Base-by-base conservation (phyloP, 2,113 vertebrate genomes). In the Myodes glareolus region DNA sequence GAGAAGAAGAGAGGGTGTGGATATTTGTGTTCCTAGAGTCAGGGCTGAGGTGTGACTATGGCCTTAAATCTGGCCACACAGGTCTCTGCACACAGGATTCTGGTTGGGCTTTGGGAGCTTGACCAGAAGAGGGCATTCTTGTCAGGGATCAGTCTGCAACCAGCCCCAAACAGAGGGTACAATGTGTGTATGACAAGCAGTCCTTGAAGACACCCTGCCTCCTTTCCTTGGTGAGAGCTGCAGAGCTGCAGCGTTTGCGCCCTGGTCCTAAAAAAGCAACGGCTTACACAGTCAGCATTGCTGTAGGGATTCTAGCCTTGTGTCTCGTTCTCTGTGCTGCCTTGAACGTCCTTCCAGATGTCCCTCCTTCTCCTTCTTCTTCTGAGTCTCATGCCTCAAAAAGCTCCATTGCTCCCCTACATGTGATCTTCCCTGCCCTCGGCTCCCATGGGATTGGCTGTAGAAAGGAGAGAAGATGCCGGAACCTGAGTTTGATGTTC, bases 91-190 rank as follows among this genome's bases (percentile, higher is more conserved):
- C 96, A 82, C 88, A 96, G 67, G 95, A 96, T 97, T 3, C 0
- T 72, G 0, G 9, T 84, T 61, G 94, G 92, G 94, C 81, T 98
- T 95, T 75, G 97, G 92, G 90, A 97, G 82, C 97, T 90, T 98
- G 75, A 0, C 98, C 99, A 99, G 98, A 97, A 99, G 99, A 98
- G 98, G 99, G 98, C 99, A 98, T 98, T 98, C 98, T 98, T 97
- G 90, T 97, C 97, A 98, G 86, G 75, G 78, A 97, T 98, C 31
- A 42, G 96, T 91, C 85, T 36, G 61, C 61, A 86, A 63, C 27
- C 77, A 96, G 97, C 98, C 84, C 4, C 3, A 88, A 25, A 4
- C 1, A 0, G 65, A 39, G 75, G 58, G 98, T 95, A 45, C 52
- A 14, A 78, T 16, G 86, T 23, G 13, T 21, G 80, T 23, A 14